Conservation (phyloP, 2,797 vertebrate species). For the Gadopsis bispinosus region DNA sequence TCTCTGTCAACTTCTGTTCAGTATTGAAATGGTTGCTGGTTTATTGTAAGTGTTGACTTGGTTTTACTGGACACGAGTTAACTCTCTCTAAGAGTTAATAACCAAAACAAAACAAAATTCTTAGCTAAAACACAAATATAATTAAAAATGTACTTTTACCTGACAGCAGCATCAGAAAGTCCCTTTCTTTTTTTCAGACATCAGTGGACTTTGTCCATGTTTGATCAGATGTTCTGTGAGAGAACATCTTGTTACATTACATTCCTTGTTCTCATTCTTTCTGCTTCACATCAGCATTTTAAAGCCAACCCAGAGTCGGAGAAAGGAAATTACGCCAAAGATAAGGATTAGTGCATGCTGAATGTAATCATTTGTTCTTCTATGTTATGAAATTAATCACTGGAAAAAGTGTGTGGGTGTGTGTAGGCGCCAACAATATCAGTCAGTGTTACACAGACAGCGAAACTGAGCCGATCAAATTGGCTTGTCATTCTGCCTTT, state of each 20-base stretch:
- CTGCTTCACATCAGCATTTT: conserved; percentile 48
- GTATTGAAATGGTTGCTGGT: background rate
- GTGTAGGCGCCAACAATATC: background rate
- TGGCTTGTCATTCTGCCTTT: background rate
- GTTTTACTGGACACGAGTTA: background rate
- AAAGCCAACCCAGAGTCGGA: conserved; percentile 53
- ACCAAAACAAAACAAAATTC: background rate
- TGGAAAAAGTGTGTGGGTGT: background rate
- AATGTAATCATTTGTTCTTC: background rate
- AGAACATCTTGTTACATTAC: conserved; percentile 20
- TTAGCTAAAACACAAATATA: background rate
- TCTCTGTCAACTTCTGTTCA: background rate
- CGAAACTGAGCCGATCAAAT: background rate
- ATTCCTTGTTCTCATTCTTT: conserved; percentile 32
- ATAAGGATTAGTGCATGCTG: conserved; percentile 20
- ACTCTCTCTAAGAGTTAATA: background rate
- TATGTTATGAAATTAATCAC: conserved; percentile 11
- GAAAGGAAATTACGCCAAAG: conserved; percentile 4
- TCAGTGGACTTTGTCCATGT: conserved; percentile 25
- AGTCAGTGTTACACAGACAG: background rate
- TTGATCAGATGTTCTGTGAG: conserved; percentile 46
- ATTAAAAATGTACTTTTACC: conserved; percentile 16
- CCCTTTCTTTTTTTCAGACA: conserved; percentile 25
- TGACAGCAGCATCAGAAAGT: conserved; percentile 55
- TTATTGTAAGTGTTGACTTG: background rate